Percentiles rank a stretch among this genome's conserved stretches.
Evolutionary conservation across 2,113 vertebrate species (phyloP).

Genomic region (Ammodytes marinus): DNA sequence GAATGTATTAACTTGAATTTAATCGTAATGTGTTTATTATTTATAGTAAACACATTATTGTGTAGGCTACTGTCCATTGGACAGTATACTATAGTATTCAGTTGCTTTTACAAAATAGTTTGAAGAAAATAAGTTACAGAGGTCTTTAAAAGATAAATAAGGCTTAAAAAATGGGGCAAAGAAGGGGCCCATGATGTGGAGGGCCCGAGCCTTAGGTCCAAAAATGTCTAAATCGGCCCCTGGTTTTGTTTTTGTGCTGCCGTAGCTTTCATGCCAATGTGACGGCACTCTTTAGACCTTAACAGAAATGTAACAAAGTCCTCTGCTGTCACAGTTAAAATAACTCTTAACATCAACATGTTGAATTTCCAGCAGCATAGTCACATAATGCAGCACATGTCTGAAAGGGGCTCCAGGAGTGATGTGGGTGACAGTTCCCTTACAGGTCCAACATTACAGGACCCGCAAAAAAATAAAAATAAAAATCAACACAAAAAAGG

Average conservation of each 20-base stretch:
- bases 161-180: too few relatives aligned
- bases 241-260: background rate
- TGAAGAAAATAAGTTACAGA: too few relatives aligned
- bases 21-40: too few relatives aligned
- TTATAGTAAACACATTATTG: too few relatives aligned
- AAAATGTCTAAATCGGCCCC: too few relatives aligned
- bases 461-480: constrained; percentile 15
- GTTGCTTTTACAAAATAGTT: too few relatives aligned
- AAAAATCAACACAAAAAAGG: background rate
- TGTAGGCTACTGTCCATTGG: too few relatives aligned
- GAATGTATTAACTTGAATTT: too few relatives aligned
- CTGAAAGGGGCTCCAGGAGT: constrained; percentile 55
- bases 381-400: background rate
- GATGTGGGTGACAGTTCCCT: constrained; percentile 67
- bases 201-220: too few relatives aligned
- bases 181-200: too few relatives aligned
- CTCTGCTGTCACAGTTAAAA: background rate
- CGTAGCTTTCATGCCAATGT: background rate
- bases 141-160: too few relatives aligned
- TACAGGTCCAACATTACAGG: constrained; percentile 55
- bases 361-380: background rate
- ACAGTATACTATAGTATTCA: too few relatives aligned
- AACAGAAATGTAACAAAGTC: background rate
- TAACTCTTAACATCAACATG: background rate
- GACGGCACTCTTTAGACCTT: background rate